A percentile compares a stretch with the other conserved stretches of the same genome.
These are phyloP conservation scores for Styela clava DNA, from an alignment of 23 tunicate genomes.

Conservation along the genomic window DNA sequence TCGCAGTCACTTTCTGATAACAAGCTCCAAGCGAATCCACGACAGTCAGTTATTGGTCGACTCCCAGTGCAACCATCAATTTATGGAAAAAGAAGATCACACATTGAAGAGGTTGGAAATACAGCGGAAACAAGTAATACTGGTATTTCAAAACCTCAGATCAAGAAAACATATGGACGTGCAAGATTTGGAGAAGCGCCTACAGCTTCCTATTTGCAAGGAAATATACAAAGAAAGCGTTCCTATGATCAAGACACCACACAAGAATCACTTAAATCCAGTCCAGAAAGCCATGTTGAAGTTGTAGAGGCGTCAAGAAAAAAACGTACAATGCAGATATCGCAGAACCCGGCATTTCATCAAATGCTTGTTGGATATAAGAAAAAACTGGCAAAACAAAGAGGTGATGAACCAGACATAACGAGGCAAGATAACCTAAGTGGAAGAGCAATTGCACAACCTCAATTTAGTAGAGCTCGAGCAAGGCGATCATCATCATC, in stretches of 20 bases:
- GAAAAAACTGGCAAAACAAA: not conserved
- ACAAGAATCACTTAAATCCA: not conserved
- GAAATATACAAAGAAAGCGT: not conserved
- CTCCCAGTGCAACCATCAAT: too few species aligned
- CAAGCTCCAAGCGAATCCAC: too few species aligned
- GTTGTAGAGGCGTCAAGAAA: not conserved
- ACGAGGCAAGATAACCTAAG: too few species aligned
- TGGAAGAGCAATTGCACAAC: not conserved
- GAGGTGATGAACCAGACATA: not conserved
- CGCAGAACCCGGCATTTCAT: not conserved
- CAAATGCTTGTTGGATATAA: not conserved
- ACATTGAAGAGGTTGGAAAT: not conserved
- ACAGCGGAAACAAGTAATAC: not conserved
- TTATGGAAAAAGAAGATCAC: not conserved
- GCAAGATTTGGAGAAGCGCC: not conserved
- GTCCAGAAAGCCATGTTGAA: not conserved
- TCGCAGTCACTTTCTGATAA: too few species aligned
- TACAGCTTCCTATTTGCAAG: not conserved
- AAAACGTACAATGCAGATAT: not conserved
- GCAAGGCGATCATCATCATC: constrained; percentile 4
- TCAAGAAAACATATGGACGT: not conserved
- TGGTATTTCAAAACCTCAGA: not conserved
- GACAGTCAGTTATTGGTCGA: too few species aligned
- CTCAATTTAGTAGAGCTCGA: not conserved
- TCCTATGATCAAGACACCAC: not conserved